Evolutionary conservation across 2,888 invertebrate genomes (phyloP).

Genomic region (Drosophila nigricruria): DNA sequence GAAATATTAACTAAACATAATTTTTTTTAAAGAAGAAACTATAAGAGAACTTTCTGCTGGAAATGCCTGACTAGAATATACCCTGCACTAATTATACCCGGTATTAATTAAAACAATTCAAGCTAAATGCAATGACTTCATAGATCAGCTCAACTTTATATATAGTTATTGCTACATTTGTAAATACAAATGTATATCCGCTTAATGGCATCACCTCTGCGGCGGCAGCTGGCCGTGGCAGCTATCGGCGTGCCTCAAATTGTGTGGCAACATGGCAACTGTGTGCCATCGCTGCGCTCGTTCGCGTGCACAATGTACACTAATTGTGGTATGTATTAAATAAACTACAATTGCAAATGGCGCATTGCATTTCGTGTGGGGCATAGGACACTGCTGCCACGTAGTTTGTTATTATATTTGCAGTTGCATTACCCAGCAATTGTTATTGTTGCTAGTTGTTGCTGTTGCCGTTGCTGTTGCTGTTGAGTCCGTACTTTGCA

Average conservation of each 20-base stretch:
- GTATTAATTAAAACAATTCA: not conserved
- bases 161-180: not conserved
- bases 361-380: conserved; percentile 64
- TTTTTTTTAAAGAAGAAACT: not conserved
- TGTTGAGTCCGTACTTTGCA: conserved; percentile 54
- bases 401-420: conserved; percentile 71
- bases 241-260: conserved; percentile 52
- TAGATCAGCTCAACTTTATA: not conserved
- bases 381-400: conserved; percentile 44
- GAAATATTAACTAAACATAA: not conserved
- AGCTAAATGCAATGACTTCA: not conserved
- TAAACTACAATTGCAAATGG: conserved; percentile 80
- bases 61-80: too few relatives aligned
- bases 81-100: not conserved
- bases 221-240: conserved; percentile 40
- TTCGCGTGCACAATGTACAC: conserved; percentile 67
- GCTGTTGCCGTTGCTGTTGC: conserved; percentile 33
- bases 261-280: conserved; percentile 60
- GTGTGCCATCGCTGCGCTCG: conserved; percentile 28
- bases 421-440: conserved; percentile 56
- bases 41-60: not conserved
- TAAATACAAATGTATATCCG: conserved; percentile 40
- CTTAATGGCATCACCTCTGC: conserved; percentile 50
- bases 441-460: conserved; percentile 38
- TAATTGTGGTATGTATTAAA: conserved; percentile 78